Evolutionary conservation across 2,797 vertebrate species (phyloP).

Genomic region (Petrocephalus sullivani): DNA sequence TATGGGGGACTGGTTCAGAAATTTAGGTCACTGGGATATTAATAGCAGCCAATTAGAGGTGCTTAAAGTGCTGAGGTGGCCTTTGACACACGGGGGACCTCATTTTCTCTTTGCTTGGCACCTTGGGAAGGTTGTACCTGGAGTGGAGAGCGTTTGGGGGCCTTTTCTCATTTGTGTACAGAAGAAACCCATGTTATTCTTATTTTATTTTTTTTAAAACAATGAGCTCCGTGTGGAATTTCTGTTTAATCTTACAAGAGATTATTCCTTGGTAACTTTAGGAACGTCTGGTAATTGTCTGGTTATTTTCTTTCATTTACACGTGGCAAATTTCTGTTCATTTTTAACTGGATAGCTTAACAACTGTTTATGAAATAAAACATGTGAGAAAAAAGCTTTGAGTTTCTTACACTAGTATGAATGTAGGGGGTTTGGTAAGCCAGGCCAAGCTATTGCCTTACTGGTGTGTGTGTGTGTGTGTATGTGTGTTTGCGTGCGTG

Average conservation of each 20-base stretch:
- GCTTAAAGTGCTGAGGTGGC: not conserved
- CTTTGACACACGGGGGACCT: not conserved
- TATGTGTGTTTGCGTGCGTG: too few species aligned
- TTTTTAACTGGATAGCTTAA: conserved; percentile 19
- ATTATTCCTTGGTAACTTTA: not conserved
- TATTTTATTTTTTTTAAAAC: conserved; percentile 33
- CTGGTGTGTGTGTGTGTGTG: not conserved
- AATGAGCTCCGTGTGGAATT: not conserved
- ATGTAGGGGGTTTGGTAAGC: not conserved
- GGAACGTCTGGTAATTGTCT: not conserved
- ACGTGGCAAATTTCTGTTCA: conserved; percentile 21
- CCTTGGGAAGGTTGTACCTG: conserved; percentile 55
- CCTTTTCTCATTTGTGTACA: conserved; percentile 13
- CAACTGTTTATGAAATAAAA: conserved; percentile 48
- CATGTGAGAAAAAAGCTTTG: conserved; percentile 39
- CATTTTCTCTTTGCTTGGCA: conserved; percentile 33
- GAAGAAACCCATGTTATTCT: not conserved
- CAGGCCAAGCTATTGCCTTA: too few species aligned
- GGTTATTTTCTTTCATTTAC: not conserved
- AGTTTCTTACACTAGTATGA: not conserved
- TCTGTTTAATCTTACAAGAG: conserved; percentile 49
- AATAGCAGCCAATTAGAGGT: conserved; percentile 17
- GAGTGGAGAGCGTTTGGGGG: conserved; percentile 44
- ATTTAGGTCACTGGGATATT: not conserved
- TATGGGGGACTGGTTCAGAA: not conserved